Evolutionary conservation across 2,113 vertebrate species (phyloP).

Genomic region (Myodes glareolus): DNA sequence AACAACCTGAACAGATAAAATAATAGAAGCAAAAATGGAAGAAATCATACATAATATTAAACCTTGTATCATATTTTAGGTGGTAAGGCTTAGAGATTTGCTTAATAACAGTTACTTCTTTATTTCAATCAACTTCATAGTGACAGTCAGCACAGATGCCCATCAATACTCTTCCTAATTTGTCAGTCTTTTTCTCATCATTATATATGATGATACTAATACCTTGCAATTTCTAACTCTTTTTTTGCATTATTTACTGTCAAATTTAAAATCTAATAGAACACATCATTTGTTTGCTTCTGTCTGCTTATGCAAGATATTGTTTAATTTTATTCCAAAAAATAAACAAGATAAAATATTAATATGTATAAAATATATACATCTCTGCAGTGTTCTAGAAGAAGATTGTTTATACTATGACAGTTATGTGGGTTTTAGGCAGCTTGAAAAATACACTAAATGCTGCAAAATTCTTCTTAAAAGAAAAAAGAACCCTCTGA

Average conservation of each 20-base stretch:
- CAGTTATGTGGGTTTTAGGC: constrained; percentile 39
- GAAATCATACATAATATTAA: neutral
- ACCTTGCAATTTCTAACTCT: constrained; percentile 76
- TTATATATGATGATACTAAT: constrained; percentile 73
- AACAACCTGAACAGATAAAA: constrained; percentile 30
- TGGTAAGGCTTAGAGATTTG: neutral
- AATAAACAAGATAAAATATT: neutral
- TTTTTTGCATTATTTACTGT: constrained; percentile 83
- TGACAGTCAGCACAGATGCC: neutral
- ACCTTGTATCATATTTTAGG: neutral
- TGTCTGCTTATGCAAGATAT: constrained; percentile 48
- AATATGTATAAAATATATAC: neutral
- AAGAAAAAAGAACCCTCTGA: constrained; percentile 43
- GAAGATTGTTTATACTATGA: neutral
- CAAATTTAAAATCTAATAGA: constrained; percentile 76
- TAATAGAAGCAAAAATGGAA: constrained; percentile 17
- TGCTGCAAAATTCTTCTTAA: constrained; percentile 51
- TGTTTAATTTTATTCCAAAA: constrained; percentile 32
- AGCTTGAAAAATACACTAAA: constrained; percentile 51
- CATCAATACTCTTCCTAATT: neutral
- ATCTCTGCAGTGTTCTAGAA: constrained; percentile 24
- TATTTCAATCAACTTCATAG: neutral
- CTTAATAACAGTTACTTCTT: neutral
- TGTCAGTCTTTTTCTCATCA: constrained; percentile 53
- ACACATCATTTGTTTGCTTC: constrained; percentile 68